A percentile compares a stretch with the other conserved stretches of the same genome.
phyloP scores from a whole-genome alignment of 2,888 invertebrate genomes.

The Ectobius pallidus region DNA sequence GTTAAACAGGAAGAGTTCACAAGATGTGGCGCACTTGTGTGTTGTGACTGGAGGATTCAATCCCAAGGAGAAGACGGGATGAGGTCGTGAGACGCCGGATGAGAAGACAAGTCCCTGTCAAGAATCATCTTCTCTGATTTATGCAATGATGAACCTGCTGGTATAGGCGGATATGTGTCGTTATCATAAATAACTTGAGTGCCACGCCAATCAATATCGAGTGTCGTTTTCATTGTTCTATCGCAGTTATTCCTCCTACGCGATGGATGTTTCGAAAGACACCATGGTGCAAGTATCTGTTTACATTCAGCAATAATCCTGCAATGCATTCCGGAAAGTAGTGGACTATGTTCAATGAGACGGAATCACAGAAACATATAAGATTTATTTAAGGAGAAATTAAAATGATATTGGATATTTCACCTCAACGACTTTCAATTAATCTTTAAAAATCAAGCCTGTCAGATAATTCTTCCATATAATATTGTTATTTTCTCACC shows the following conservation, averaged over 20 bases:
- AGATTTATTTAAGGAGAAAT: too few species aligned
- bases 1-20: too few species aligned
- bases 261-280: not conserved
- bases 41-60: not conserved
- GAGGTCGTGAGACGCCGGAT: not conserved
- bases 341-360: too few species aligned
- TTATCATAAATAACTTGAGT: not conserved
- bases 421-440: too few species aligned
- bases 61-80: not conserved
- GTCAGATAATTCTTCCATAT: too few species aligned
- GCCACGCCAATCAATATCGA: not conserved
- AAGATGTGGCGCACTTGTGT: conserved; percentile 5
- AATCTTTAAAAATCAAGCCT: too few species aligned
- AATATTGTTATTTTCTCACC: too few species aligned
- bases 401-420: too few species aligned
- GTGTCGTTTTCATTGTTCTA: not conserved
- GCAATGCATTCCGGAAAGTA: too few species aligned
- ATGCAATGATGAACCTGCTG: conserved; percentile 12
- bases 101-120: not conserved
- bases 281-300: too few species aligned
- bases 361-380: too few species aligned
- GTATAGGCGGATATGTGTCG: conserved; percentile 1
- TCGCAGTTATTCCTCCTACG: not conserved
- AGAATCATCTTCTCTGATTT: not conserved
- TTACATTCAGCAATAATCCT: too few species aligned